These are phyloP conservation scores for Tricholauxania praeusta DNA, from an alignment of 2,888 invertebrate genomes.

Conservation along the genomic window DNA sequence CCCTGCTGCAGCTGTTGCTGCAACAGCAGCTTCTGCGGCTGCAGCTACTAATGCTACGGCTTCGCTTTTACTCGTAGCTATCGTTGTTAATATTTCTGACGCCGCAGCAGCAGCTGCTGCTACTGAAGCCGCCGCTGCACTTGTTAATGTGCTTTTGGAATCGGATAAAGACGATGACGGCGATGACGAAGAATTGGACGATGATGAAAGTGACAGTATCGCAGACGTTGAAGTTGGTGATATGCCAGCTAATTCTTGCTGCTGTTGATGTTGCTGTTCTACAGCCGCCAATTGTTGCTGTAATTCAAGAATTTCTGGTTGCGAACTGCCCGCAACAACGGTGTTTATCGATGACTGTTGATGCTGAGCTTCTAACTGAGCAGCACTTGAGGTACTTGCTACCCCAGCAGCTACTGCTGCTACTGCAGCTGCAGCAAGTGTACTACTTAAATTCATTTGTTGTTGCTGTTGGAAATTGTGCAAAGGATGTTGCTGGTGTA, in stretches of 20 bases:
- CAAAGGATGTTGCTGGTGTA: constrained; percentile 62
- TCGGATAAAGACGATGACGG: constrained; percentile 43
- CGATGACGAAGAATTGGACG: constrained; percentile 53
- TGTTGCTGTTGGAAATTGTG: constrained; percentile 65
- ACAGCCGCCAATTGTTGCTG: constrained; percentile 59
- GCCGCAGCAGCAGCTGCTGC: constrained; percentile 61
- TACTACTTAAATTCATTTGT: constrained; percentile 62
- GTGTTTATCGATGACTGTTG: constrained; percentile 42
- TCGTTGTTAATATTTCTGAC: constrained; percentile 62
- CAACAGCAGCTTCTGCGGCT: constrained; percentile 60
- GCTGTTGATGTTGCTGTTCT: constrained; percentile 57
- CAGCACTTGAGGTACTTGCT: constrained; percentile 58
- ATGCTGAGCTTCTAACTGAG: constrained; percentile 54
- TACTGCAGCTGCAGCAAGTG: constrained; percentile 56
- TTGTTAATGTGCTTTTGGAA: constrained; percentile 42
- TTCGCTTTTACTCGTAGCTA: constrained; percentile 50
- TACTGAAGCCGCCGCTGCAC: constrained; percentile 54
- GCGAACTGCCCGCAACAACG: constrained; percentile 32
- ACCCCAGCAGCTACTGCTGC: constrained; percentile 56
- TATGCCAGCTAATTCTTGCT: constrained; percentile 61
- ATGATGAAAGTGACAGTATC: constrained; percentile 50
- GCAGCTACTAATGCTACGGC: constrained; percentile 60
- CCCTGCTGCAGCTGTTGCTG: constrained; percentile 43
- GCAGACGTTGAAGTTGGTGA: constrained; percentile 51
- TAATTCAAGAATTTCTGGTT: constrained; percentile 56